Evolutionary conservation across 92 coral and sea anemone genomes (phyloP), one percentile per base, ranked within the genome.

Genomic region (Epizoanthus ramosus): DNA sequence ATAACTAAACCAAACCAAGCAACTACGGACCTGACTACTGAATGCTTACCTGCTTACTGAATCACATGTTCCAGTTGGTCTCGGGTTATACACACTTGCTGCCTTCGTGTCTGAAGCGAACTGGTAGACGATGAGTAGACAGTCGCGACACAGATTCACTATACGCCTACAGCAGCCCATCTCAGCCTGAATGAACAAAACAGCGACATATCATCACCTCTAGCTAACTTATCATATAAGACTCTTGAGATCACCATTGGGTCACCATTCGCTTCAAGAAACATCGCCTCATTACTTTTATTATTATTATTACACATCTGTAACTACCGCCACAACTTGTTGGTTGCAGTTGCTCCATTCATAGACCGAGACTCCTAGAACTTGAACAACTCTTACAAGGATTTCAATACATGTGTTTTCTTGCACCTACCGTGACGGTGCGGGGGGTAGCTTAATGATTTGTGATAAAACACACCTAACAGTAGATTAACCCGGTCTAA

Each of bases 141-240:
- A 96, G 79, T 96, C 99, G 6, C 95, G 92, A 73, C 99, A 96
- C 73, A 96, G 84, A 68, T 89, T 80, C 18, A 96, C 98, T 25
- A 92, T 88, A 41, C 98, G 91, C 15, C 98, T 92, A 69, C 99
- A 96, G 81, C 99, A 96, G 65, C 92, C 87, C 99, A 96, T 96
- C 80, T 96, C 99, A 10, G 92, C 89, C 99, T 96, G 79, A 66
- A 82, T 86, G 17, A 61, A 17, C 15, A 68, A 39, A 35, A 66
- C 43, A 79, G 14, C 9, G 50, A 43, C 6, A 10, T 1, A 43
- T 43, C 6, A 70, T 17, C 52, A 2, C 9, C 31, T 17, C 5
- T 15, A 4, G 31, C 17, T 68, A 17, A 17, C 41, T 3, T 9
- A 68, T 17, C 41, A 19, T 63, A 63, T 19, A 63, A 28, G 2